Conservation (phyloP, 1,140 invertebrate species). For the Pogonomyrmex barbatus region DNA sequence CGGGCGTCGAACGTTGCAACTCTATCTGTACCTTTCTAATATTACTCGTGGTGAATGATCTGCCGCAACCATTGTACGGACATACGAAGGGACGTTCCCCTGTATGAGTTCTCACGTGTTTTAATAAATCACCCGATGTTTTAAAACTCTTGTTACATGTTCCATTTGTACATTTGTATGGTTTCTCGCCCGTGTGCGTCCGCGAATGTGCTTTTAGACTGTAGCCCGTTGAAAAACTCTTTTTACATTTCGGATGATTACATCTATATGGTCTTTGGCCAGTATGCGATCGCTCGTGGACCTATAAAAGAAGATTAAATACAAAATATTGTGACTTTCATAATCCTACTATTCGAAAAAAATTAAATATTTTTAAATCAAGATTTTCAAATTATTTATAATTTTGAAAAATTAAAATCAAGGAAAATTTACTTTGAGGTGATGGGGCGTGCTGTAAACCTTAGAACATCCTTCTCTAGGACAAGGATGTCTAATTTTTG, state of each 20-base stretch:
- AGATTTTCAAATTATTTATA: constrained; percentile 38
- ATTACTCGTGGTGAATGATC: constrained; percentile 91
- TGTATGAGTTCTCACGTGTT: constrained; percentile 90
- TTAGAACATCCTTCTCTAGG: constrained; percentile 86
- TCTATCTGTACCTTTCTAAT: constrained; percentile 88
- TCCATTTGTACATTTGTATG: constrained; percentile 88
- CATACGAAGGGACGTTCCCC: constrained; percentile 91
- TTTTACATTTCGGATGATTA: constrained; percentile 87
- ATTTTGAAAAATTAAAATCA: constrained; percentile 8
- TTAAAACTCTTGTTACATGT: constrained; percentile 89
- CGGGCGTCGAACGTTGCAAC: background rate
- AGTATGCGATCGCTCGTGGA: constrained; percentile 89
- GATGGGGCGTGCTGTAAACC: constrained; percentile 87
- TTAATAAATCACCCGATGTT: constrained; percentile 90
- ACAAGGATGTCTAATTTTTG: constrained; percentile 82
- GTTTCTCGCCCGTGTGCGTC: constrained; percentile 90
- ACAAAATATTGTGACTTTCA: background rate
- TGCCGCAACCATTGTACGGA: constrained; percentile 88
- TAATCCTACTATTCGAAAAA: constrained; percentile 8
- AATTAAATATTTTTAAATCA: background rate
- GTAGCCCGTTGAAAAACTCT: constrained; percentile 90
- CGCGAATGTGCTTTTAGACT: constrained; percentile 90
- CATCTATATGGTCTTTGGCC: constrained; percentile 89
- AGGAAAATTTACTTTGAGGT: constrained; percentile 85
- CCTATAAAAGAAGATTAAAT: constrained; percentile 82